Evolutionary conservation across 2,888 invertebrate species (phyloP), one percentile per base, ranked within the genome.

Genomic region (Tetragnatha montana): DNA sequence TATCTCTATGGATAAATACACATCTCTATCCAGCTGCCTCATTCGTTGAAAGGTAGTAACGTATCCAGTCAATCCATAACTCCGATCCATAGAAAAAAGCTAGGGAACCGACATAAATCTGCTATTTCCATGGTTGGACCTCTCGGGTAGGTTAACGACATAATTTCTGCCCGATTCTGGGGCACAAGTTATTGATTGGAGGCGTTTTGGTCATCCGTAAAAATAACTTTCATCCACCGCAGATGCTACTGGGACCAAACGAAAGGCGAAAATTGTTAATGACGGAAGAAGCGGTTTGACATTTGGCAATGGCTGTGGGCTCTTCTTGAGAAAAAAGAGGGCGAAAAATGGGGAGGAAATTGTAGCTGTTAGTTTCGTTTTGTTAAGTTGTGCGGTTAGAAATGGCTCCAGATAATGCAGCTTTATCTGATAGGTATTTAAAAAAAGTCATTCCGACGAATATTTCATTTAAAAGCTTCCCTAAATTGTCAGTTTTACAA

Each of bases 11-110:
- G 35, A 35, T 35, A 35, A 35, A 35, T 35, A 35, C 35, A 35
- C 35, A 35, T 35, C 35, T 35, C 35, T 4, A 35, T 35, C 35
- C 35, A 35, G 35, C 35, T 35, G 35, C 35, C 4, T 35, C 35
- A 35, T 35, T 35, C 35, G 35, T 35, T 35, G 35, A 35, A 35
- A 35, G 35, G 35, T 35, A n/a, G 19, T 70, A 69, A 70, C 35
- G 49, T n/a, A 17, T n/a, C 19, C 19, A 70, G 4, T 68, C 69
- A 68, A 76, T 76, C 51, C 49, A 76, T 76, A n/a, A 76, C 76
- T 76, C 50, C 4, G 21, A 8, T 60, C 21, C 17, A 12, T 14
- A 6, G 14, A 78, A 10, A 78, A 60, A 75, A 70, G 69, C 76
- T 70, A 76, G 69, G 19, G 73, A 60, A 60, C 17, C 60, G 60